Conservation (phyloP, 2,797 vertebrate species). For the Kryptopterus vitreolus region DNA sequence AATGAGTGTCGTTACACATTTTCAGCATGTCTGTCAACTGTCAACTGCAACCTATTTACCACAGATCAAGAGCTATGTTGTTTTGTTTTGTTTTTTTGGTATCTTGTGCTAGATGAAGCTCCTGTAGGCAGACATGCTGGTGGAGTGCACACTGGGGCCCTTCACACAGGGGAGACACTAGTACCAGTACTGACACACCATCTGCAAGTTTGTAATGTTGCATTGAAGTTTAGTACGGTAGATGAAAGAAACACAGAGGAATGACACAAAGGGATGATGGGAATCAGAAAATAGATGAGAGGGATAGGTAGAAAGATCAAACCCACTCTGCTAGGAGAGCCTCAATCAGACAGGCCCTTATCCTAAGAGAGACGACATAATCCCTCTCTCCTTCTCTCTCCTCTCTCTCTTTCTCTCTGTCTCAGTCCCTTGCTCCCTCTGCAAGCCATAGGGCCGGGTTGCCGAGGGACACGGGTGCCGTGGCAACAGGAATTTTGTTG, state of each 20-base stretch:
- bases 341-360: constrained; percentile 69
- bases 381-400: constrained; percentile 56
- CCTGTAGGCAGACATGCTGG: constrained; percentile 35
- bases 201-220: constrained; percentile 85
- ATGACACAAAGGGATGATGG: constrained; percentile 58
- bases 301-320: constrained; percentile 66
- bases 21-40: constrained; percentile 43
- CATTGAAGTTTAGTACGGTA: constrained; percentile 72
- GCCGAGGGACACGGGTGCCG: constrained; percentile 67
- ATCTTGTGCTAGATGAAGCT: constrained; percentile 33
- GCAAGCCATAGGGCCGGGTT: constrained; percentile 41
- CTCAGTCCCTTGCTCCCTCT: constrained; percentile 26
- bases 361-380: constrained; percentile 70
- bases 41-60: constrained; percentile 37
- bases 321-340: constrained; percentile 68
- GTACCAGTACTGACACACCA: constrained; percentile 83
- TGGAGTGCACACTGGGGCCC: constrained; percentile 72
- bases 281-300: constrained; percentile 67
- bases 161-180: constrained; percentile 75
- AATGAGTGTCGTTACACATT: constrained; percentile 45
- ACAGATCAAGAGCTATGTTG: constrained; percentile 28
- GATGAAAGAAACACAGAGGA: constrained; percentile 50
- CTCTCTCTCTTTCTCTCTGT: constrained; percentile 28
- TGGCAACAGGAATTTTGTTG: constrained; percentile 68
- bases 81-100: constrained; percentile 35